Evolutionary conservation across 1,140 invertebrate genomes (phyloP), one percentile per base, ranked within the genome.

Genomic region (Trachelipus rathkii): DNA sequence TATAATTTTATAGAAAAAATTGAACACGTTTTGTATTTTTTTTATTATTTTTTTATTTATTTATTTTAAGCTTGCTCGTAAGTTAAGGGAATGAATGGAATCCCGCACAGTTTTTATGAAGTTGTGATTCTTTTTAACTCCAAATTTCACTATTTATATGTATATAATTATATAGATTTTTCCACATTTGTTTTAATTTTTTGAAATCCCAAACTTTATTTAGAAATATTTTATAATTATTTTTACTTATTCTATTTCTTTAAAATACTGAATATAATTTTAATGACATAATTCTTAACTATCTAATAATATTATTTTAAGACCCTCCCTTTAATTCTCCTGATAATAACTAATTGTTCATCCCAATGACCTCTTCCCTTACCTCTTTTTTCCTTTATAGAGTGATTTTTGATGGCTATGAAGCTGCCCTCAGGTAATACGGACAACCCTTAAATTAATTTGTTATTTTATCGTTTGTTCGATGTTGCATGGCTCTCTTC

Each of bases 391-490:
- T 60, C 50, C 50, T 60, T 60, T 60, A 60, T 60, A 60, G 50
- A 60, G 50, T 60, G 50, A 60, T 60, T 60, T 60, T 60, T 60
- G 50, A 60, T 60, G 50, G 50, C 19, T 60, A 60, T 60, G 50
- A 60, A 60, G 50, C 50, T 15, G 50, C 50, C 50, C 50, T 60
- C 50, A 60, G 50, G 50, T 60, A 60, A 60, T 60, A 60, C 50
- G 50, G 50, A 60, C 50, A 19, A 60, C 50, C 50, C 33, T 33
- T 33, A 33, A 33, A 33, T 33, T 15, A 60, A 60, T 13, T 15
- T 60, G 11, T 60, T 60, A 15, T 60, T 60, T 15, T 15, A 60
- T 60, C 11, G 50, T 60, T 60, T 60, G 50, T 60, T 60, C 50
- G 50, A 19, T 60, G 50, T 60, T 60, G 50, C 50, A 60, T 60